These are phyloP conservation scores for Crotophaga sulcirostris DNA, from an alignment of 2,113 vertebrate genomes.

Conservation along the genomic window DNA sequence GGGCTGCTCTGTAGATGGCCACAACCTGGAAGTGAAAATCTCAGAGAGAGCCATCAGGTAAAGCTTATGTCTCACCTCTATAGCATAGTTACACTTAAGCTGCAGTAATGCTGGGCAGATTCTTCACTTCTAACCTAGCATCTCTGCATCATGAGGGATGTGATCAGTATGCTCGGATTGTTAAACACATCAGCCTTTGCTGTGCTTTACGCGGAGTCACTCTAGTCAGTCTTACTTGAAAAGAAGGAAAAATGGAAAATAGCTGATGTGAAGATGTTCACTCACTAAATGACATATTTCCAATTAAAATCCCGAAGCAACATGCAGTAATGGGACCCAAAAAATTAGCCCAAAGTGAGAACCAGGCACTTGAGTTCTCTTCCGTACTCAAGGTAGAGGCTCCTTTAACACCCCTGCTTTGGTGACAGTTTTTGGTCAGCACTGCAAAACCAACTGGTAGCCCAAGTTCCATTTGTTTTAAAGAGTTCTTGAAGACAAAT, in stretches of 20 bases:
- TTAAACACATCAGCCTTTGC: neutral
- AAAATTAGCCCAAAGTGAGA: neutral
- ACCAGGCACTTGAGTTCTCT: neutral
- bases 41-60: conserved; percentile 90
- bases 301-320: neutral
- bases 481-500: neutral
- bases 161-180: neutral
- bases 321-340: neutral
- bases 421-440: neutral
- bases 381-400: neutral
- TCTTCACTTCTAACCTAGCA: neutral
- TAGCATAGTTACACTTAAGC: rapidly evolving
- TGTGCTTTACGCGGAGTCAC: neutral
- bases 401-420: neutral
- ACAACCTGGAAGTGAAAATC: conserved; percentile 90
- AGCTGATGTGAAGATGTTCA: neutral
- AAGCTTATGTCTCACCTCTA: neutral
- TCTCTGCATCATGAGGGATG: neutral
- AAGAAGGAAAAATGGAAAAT: neutral
- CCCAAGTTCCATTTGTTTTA: neutral
- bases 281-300: neutral
- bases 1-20: conserved; percentile 86
- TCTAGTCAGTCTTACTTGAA: neutral
- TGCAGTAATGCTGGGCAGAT: neutral
- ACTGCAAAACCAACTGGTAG: neutral